Percentiles rank a stretch among this genome's conserved stretches.
These are phyloP conservation scores for Branchipolynoe longqiensis DNA, from an alignment of 2,888 invertebrate genomes.

Conservation along the genomic window DNA sequence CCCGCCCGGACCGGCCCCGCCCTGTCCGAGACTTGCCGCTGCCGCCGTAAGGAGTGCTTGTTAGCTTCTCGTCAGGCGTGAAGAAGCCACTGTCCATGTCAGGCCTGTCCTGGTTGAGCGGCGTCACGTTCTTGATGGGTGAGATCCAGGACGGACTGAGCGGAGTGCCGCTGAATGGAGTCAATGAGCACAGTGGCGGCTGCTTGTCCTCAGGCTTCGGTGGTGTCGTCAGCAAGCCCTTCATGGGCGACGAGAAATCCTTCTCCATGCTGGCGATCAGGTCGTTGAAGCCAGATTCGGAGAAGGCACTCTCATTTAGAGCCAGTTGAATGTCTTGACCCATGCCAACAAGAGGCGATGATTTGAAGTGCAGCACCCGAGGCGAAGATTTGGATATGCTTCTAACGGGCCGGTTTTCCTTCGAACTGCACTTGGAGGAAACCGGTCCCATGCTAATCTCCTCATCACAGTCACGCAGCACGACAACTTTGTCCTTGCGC, in stretches of 20 bases:
- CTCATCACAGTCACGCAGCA: conserved; percentile 39
- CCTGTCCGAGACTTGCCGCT: neutral
- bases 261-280: conserved; percentile 58
- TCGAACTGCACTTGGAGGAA: neutral
- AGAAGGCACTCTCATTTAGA: conserved; percentile 26
- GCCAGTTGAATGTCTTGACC: conserved; percentile 9
- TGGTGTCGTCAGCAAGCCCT: conserved; percentile 67
- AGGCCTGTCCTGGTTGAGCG: conserved; percentile 4
- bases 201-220: conserved; percentile 89
- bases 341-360: neutral
- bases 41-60: conserved; percentile 56
- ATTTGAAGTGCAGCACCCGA: neutral
- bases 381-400: neutral
- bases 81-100: conserved; percentile 44
- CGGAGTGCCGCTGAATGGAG: neutral
- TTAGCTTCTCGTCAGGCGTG: conserved; percentile 71
- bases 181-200: neutral
- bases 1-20: neutral
- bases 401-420: conserved; percentile 12
- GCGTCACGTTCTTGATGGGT: conserved; percentile 48
- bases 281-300: conserved; percentile 26
- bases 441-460: conserved; percentile 14
- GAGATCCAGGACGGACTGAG: conserved; percentile 58
- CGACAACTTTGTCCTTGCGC: conserved; percentile 44
- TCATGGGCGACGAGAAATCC: conserved; percentile 65